Evolutionary conservation across 2,113 vertebrate species (phyloP), one percentile per base, ranked within the genome.

Genomic region (Callorhinus ursinus): DNA sequence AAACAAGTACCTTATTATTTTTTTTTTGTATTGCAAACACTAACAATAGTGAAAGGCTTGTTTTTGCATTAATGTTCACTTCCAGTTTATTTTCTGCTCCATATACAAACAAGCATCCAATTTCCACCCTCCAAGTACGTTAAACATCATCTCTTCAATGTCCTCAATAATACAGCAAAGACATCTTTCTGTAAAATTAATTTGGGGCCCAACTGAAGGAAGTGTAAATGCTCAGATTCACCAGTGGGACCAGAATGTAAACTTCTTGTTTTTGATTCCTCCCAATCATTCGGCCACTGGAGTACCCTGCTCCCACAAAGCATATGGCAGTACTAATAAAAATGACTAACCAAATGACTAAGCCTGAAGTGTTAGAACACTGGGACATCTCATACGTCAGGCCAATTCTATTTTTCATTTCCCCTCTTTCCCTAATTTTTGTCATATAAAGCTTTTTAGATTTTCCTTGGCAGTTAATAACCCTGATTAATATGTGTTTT

Each of bases 41-140:
- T 33, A 97, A 90, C 61, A 85, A 57, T 39, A 74, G 91, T 71
- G 81, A 83, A 69, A 88, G 74, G 0, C 18, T 81, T 51, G 51
- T 51, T 88, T 97, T 95, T 97, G 11, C 51, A 79, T 95, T 97
- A 93, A 89, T 88, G 46, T 94, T 95, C 67, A 98, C 14, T 53
- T 82, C 53, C 9, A 90, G 84, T 88, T 55, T 84, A 92, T 82
- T 69, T 94, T 49, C 53, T 46, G 84, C 31, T 88, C 53, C 39
- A 95, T 77, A 87, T 26, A 97, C 22, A 36, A 65, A 77, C 51
- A 96, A 97, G 53, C 76, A 93, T 26, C 18, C 63, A 26, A 84
- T n/a, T 82, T 57, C 76, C 24, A 81, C 14, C 90, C 59, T 39
- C 13, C 81, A 49, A 91, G 80, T 77, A 53, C 90, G 51, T 91